phyloP scores from a whole-genome alignment of 2,888 invertebrate genomes.

The Leuctra nigra region DNA sequence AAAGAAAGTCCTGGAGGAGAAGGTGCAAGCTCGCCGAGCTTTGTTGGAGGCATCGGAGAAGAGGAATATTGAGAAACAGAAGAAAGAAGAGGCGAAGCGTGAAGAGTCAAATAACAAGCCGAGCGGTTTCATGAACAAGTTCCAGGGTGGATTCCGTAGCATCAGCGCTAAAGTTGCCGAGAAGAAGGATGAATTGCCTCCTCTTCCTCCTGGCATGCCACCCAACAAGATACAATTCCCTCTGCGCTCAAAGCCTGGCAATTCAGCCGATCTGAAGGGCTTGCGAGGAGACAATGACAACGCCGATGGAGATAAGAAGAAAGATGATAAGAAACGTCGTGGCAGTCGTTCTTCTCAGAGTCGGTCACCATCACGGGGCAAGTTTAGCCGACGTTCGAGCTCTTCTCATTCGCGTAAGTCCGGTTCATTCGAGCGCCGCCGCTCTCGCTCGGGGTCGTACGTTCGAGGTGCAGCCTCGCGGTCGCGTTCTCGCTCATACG shows the following conservation, averaged over 20 bases:
- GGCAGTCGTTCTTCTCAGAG: slow-evolving; percentile 53
- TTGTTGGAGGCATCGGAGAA: slow-evolving; percentile 27
- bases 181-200: slow-evolving; percentile 40
- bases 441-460: slow-evolving; percentile 30
- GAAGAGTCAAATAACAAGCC: slow-evolving; percentile 27
- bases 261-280: neutral
- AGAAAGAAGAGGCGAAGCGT: slow-evolving; percentile 22
- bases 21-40: slow-evolving; percentile 21
- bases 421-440: slow-evolving; percentile 25
- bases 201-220: slow-evolving; percentile 47
- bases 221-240: slow-evolving; percentile 40
- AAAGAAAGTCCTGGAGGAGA: slow-evolving; percentile 26
- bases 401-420: slow-evolving; percentile 39
- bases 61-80: slow-evolving; percentile 26
- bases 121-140: slow-evolving; percentile 27
- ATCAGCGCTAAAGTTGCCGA: slow-evolving; percentile 25
- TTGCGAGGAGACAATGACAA: slow-evolving; percentile 33
- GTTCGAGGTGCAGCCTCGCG: slow-evolving; percentile 24
- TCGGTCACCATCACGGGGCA: slow-evolving; percentile 49
- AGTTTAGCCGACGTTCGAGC: slow-evolving; percentile 40
- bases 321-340: slow-evolving; percentile 34
- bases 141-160: slow-evolving; percentile 28
- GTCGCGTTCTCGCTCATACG: slow-evolving; percentile 39
- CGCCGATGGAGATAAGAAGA: slow-evolving; percentile 36
- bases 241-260: neutral